A percentile compares a stretch with the other conserved stretches of the same genome.
phyloP scores from a whole-genome alignment of 2,888 invertebrate species.

The Megaustenia siamemsis region DNA sequence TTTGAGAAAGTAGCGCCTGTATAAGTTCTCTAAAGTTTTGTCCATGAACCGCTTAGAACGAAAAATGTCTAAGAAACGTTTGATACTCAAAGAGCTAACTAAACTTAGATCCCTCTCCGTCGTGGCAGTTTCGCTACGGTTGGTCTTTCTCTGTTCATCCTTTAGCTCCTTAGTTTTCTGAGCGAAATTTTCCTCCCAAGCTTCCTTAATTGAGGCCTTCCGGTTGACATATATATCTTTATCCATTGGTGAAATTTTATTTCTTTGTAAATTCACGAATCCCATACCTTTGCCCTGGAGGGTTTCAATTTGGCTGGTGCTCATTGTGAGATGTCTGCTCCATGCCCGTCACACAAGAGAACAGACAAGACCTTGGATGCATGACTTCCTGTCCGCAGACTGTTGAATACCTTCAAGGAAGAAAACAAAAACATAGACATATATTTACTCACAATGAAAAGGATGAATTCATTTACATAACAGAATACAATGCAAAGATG shows the following conservation, averaged over 20 bases:
- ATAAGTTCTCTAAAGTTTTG: conserved; percentile 93
- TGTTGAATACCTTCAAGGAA: conserved; percentile 15
- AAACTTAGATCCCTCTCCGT: neutral
- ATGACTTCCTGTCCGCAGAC: neutral
- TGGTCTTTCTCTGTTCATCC: conserved; percentile 11
- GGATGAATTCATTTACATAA: too few species aligned
- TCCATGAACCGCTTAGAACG: conserved; percentile 84
- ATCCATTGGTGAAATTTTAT: conserved; percentile 33
- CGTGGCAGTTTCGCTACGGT: neutral
- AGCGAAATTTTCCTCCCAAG: conserved; percentile 38
- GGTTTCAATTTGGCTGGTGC: neutral
- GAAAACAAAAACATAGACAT: neutral
- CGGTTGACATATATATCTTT: neutral
- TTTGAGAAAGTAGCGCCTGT: conserved; percentile 94
- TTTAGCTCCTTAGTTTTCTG: conserved; percentile 25
- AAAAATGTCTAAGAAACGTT: conserved; percentile 58
- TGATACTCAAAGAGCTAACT: neutral
- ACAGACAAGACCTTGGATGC: neutral
- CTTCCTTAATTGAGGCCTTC: conserved; percentile 29
- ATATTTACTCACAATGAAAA: too few species aligned
- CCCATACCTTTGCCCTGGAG: conserved; percentile 21
- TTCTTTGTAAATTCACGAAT: conserved; percentile 14
- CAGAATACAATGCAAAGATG: too few species aligned
- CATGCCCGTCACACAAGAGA: conserved; percentile 12
- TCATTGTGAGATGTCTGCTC: neutral